Evolutionary conservation across 1,140 invertebrate genomes (phyloP), one percentile per base, ranked within the genome.

Genomic region (Drosophila ficusphila): DNA sequence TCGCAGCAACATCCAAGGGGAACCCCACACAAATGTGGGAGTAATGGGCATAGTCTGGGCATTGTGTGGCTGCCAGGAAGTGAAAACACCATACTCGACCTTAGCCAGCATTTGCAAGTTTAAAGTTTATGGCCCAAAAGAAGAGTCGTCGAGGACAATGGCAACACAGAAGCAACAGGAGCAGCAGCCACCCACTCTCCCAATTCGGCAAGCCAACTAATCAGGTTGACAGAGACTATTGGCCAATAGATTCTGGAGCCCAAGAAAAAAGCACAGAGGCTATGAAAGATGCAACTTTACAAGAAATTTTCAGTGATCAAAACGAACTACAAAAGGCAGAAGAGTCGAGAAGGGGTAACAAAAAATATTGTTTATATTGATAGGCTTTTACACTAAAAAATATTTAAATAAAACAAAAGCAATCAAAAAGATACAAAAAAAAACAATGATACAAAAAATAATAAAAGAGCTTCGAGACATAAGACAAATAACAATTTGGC

Each of bases 91-190:
- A 56, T 11, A 60, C 31, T 25, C 47, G 68, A 67, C 62, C 62
- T 49, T 67, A 64, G 62, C 62, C 58, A 51, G 44, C 62, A 36
- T 67, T 65, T 68, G 51, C 65, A 81, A 86, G 81, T 79, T 86
- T 79, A 65, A 81, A 85, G 76, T 85, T 85, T 85, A 85, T 85
- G 81, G 73, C 58, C 48, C 58, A 69, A 76, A 75, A 69, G 68
- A 79, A 65, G 68, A 79, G 79, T 79, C 71, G 58, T 16, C 61
- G 56, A 47, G 38, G 73, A 82, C 81, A 75, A 64, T 53, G 52
- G 47, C 56, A 76, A 52, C 29, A 57, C 21, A 52, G 72, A 56
- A 68, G 77, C 78, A 81, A 73, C 67, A 81, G 57, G 53, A 52
- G 48, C 41, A 36, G 47, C 27, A 8, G 41, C 27, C 57, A 29